Evolutionary conservation across 2,888 invertebrate species (phyloP).

Genomic region (Hanleya hanleyi): DNA sequence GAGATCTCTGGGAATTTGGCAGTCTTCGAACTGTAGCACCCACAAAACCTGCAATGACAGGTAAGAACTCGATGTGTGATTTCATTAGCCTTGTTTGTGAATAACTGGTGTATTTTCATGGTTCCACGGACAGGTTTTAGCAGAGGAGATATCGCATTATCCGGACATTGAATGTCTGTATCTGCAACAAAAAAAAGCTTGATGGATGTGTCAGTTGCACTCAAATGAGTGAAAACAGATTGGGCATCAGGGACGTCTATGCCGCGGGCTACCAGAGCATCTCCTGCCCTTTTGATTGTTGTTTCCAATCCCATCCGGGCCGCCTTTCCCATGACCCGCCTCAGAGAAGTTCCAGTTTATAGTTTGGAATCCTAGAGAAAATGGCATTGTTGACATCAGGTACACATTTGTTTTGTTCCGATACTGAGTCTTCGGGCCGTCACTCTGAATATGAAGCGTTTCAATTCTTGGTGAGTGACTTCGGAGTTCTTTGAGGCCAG

Average conservation of each 20-base stretch:
- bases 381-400: constrained; percentile 28
- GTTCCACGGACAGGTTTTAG: no score
- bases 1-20: no score
- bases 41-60: no score
- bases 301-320: constrained; percentile 65
- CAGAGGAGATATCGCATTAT: no score
- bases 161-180: no score
- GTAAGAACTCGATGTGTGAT: no score
- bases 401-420: constrained; percentile 68
- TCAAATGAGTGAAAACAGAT: not conserved
- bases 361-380: constrained; percentile 44
- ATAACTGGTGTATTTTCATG: no score
- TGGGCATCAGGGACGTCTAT: constrained; percentile 21
- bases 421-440: constrained; percentile 70
- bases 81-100: no score
- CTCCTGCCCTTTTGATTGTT: constrained; percentile 56
- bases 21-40: no score
- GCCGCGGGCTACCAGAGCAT: constrained; percentile 34
- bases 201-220: not conserved
- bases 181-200: not conserved
- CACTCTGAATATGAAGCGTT: constrained; percentile 53
- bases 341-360: constrained; percentile 67
- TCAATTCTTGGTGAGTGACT: constrained; percentile 1
- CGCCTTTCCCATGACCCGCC: constrained; percentile 66
- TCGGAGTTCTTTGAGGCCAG: constrained; percentile 39